Evolutionary conservation across 2,113 vertebrate genomes (phyloP), one percentile per base, ranked within the genome.

Genomic region (Ptilonorhynchus violaceus): DNA sequence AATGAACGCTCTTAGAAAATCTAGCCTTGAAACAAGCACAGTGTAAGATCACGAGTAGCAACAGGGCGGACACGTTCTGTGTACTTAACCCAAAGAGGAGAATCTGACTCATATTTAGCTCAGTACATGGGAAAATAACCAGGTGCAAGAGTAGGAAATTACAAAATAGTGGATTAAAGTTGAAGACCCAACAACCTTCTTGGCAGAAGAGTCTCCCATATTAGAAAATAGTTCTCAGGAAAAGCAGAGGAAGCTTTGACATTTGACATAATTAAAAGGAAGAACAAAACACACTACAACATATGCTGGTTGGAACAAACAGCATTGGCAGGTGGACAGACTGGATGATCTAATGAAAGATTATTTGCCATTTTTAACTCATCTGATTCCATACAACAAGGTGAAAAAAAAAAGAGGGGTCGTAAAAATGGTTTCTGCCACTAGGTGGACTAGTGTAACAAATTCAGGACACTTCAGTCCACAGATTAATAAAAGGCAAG

Each of bases 201-300:
- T 82, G 73, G 74, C 62, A 92, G 52, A 82, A 89, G 37, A 78
- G 33, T 58, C 73, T 82, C 47, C 31, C 41, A 10, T 31, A 74
- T 68, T 50, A 85, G n/a, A 85, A 82, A 91, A 87, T 0, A 62
- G 39, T 41, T 85, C 62, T 82, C 73, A 72, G 66, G 84, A 89
- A 75, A 93, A 89, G 64, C 47, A 93, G 75, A 93, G 69, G 76
- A 96, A 94, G 68, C 15, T 60, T 56, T 85, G 53, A 85, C 49
- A 82, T 93, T 85, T 92, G 77, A 89, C 66, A 78, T 35, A 82
- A 89, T 94, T 85, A 79, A 94, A 95, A 79, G 46, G 39, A 84
- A 94, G 44, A 49, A 66, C 56, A 84, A 96, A 88, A 82, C 27
- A 63, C 44, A 41, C 28, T 68, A 46, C 56, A 87, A 35, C 53